Percentiles rank a stretch among this genome's conserved stretches.
These are phyloP conservation scores for Chaetodon auriga DNA, from an alignment of 2,113 vertebrate genomes.

Conservation along the genomic window DNA sequence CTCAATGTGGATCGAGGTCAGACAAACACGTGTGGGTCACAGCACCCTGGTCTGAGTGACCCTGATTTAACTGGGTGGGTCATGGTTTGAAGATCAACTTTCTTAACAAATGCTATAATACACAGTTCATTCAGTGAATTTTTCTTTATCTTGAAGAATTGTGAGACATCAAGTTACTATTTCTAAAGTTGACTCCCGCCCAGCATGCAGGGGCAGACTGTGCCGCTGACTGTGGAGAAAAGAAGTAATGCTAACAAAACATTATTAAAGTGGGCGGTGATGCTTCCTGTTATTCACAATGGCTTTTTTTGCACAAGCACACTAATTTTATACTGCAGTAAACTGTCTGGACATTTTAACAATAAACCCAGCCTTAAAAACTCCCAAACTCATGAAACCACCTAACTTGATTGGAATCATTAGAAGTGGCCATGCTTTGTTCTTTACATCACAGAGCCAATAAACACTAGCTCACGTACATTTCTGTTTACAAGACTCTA, in stretches of 20 bases:
- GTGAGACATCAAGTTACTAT: slow-evolving; percentile 4
- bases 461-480: not conserved
- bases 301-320: slow-evolving; percentile 26
- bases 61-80: slow-evolving; percentile 25
- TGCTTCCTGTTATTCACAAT: slow-evolving; percentile 59
- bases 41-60: slow-evolving; percentile 51
- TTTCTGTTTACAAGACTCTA: not conserved
- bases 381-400: slow-evolving; percentile 7
- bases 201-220: not conserved
- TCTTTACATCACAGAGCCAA: slow-evolving; percentile 4
- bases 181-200: not conserved
- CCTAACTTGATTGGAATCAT: not conserved
- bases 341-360: slow-evolving; percentile 62
- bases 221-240: slow-evolving; percentile 22
- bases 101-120: not conserved
- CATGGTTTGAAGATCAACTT: slow-evolving; percentile 12
- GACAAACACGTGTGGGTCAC: slow-evolving; percentile 4
- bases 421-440: not conserved
- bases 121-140: not conserved
- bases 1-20: slow-evolving; percentile 17
- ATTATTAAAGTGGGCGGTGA: slow-evolving; percentile 64
- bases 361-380: slow-evolving; percentile 21
- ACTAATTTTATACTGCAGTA: slow-evolving; percentile 50
- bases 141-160: slow-evolving; percentile 27
- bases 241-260: slow-evolving; percentile 25